phyloP scores from a whole-genome alignment of 2,113 vertebrate species.

The Etia nguti region DNA sequence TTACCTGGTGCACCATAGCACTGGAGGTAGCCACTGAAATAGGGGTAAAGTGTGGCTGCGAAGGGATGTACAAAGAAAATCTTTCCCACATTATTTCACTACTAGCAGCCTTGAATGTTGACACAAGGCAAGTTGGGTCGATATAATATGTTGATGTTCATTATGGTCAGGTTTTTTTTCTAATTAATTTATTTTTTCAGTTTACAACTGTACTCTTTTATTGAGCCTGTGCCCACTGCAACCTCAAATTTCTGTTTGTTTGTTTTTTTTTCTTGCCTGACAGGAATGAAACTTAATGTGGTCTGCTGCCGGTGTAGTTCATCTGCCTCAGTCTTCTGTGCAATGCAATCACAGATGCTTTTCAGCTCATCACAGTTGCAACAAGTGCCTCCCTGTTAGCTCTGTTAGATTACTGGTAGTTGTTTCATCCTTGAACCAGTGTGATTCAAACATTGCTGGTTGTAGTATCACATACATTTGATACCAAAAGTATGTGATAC shows the following conservation, averaged over 20 bases:
- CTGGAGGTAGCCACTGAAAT: not conserved
- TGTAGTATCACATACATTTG: not conserved
- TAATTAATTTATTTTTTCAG: fast-evolving
- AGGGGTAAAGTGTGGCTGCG: not conserved
- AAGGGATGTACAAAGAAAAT: not conserved
- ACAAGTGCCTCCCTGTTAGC: not conserved
- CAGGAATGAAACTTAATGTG: not conserved
- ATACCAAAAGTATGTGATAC: not conserved
- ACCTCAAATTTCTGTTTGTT: fast-evolving
- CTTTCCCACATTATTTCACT: not conserved
- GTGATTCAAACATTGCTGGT: not conserved
- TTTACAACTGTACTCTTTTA: not conserved
- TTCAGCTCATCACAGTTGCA: not conserved
- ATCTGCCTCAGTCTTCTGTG: not conserved
- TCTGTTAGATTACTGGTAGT: not conserved
- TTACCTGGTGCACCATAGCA: not conserved
- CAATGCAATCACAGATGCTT: not conserved
- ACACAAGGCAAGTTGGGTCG: not conserved
- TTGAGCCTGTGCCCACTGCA: not conserved
- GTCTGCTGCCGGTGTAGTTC: not conserved
- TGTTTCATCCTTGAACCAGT: not conserved
- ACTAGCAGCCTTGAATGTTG: not conserved
- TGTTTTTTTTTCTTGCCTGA: not conserved
- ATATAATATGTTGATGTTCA: not conserved
- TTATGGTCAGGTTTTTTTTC: not conserved